Base-by-base conservation (phyloP, 2,888 invertebrate species). In the Tuta absoluta region DNA sequence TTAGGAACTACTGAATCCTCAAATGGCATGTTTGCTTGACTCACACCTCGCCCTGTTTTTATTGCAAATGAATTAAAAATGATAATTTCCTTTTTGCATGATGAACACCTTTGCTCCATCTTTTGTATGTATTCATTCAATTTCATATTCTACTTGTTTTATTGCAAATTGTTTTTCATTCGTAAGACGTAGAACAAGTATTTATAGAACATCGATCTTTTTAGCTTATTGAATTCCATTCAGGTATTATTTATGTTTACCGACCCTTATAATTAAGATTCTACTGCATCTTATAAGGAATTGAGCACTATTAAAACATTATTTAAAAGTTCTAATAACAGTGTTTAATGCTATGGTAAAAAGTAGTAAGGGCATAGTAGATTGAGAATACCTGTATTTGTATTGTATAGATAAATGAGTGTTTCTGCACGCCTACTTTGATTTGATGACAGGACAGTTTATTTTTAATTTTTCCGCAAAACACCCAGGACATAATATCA, bases 1-100 rank as follows among this genome's bases (percentile, higher is more conserved):
- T 41, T 14, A n/a, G n/a, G n/a, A n/a, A 1, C n/a, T 45, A 45
- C 17, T n/a, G 45, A 45, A 45, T 8, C 45, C n/a, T 17, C 11
- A 41, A 14, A 41, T 14, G n/a, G 45, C n/a, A 7, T 17, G 0
- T 8, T 45, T 1, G 45, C 45, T 45, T 7, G 17, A 17, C n/a
- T 1, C 45, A 17, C n/a, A 14, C 41, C 17, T 4, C n/a, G 4
- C 45, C 45, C 3, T 5, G 1, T 80, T 81, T 81, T 79, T 80
- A 79, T 80, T 74, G 73, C 77, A 79, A 82, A 82, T 82, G 78
- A 82, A 79, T 82, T 81, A 78, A 81, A 73, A 81, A 83, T 80
- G 78, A 80, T 81, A 82, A 82, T 80, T 80, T 76, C 76, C 73
- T 72, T 74, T 75, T 71, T 73, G 75, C 74, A 75, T 51, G 51